phyloP scores from a whole-genome alignment of 2,113 vertebrate genomes.

The Clarias gariepinus region DNA sequence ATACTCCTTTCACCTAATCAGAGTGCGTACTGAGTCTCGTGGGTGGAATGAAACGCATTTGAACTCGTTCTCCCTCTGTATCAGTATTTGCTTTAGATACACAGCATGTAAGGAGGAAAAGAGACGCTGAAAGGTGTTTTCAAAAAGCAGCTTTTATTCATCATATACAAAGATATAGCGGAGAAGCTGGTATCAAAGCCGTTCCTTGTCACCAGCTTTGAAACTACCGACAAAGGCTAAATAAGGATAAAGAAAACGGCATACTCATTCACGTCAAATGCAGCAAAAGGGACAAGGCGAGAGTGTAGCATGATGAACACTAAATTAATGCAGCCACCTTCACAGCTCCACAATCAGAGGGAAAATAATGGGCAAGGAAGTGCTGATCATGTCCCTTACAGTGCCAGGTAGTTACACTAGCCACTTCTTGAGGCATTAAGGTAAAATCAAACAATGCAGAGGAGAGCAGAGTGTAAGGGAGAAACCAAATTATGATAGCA shows the following conservation, averaged over 20 bases:
- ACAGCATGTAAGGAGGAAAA: not conserved
- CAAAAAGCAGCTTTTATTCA: constrained; percentile 13
- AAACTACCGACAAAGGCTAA: not conserved
- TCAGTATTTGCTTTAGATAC: not conserved
- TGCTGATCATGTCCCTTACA: constrained; percentile 11
- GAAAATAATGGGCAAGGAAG: constrained; percentile 31
- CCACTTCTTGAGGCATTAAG: constrained; percentile 16
- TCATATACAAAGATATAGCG: not conserved
- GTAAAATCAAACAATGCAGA: constrained; percentile 26
- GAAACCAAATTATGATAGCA: constrained; percentile 6
- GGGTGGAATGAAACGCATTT: constrained; percentile 8
- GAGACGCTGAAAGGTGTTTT: not conserved
- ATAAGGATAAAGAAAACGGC: constrained; percentile 20
- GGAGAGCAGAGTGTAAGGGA: not conserved
- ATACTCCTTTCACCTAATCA: constrained; percentile 21
- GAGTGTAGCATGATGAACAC: constrained; percentile 1
- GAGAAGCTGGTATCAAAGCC: constrained; percentile 5
- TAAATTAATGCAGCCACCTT: constrained; percentile 31
- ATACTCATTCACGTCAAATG: constrained; percentile 27
- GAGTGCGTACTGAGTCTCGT: not conserved
- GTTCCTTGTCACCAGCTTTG: not conserved
- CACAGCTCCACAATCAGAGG: constrained; percentile 23
- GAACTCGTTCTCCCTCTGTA: not conserved
- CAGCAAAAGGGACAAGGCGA: not conserved
- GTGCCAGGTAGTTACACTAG: not conserved